Conservation (phyloP, 2,113 vertebrate species). For the Calonectris borealis region DNA sequence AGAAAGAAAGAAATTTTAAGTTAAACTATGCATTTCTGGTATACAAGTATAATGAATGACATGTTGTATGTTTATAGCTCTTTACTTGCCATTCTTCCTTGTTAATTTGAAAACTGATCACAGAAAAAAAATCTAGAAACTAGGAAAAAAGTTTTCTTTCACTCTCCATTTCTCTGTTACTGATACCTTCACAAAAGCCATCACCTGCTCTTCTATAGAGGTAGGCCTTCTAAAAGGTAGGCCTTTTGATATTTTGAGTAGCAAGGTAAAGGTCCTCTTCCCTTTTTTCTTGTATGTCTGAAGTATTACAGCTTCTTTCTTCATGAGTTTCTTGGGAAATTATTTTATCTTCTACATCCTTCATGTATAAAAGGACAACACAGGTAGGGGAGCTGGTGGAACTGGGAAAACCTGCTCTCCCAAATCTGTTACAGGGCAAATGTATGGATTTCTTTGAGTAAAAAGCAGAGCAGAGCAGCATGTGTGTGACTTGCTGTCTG, state of each 20-base stretch:
- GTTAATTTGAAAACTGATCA: neutral
- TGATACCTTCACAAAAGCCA: neutral
- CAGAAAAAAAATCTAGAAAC: neutral
- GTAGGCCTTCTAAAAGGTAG: neutral
- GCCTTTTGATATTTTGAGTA: neutral
- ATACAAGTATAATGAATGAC: neutral
- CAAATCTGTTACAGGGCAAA: neutral
- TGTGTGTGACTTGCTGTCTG: neutral
- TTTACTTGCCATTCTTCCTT: neutral
- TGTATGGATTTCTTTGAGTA: neutral
- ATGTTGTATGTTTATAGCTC: neutral
- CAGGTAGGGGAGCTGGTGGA: neutral
- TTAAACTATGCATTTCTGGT: neutral
- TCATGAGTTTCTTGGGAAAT: neutral
- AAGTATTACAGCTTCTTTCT: neutral
- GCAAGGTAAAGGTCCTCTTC: neutral
- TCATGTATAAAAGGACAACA: neutral
- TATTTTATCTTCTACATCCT: neutral
- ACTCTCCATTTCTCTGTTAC: neutral
- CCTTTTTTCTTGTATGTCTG: neutral
- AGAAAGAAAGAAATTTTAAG: neutral
- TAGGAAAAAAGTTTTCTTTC: neutral
- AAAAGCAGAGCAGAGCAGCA: neutral
- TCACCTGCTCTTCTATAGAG: neutral
- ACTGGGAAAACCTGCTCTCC: neutral